phyloP scores from a whole-genome alignment of 1,140 invertebrate genomes.

The Palaemon carinicauda region DNA sequence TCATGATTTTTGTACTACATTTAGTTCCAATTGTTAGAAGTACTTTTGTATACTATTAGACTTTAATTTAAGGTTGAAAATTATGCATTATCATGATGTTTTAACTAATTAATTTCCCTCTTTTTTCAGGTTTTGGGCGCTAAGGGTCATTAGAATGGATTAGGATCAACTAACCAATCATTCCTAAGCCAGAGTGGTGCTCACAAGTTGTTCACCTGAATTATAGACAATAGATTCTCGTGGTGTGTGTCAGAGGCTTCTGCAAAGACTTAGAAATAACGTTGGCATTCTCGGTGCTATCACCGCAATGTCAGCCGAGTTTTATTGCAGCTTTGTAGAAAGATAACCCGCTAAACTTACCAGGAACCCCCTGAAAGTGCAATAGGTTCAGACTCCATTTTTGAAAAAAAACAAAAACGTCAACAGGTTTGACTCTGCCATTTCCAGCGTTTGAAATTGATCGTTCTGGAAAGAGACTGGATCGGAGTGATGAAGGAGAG shows the following conservation, averaged over 20 bases:
- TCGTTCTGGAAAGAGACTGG: too few species aligned
- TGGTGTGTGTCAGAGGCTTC: not conserved
- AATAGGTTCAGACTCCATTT: too few species aligned
- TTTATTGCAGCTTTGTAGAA: not conserved
- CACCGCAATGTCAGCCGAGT: not conserved
- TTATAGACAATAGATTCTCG: not conserved
- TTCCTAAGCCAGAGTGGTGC: not conserved
- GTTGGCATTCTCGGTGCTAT: not conserved
- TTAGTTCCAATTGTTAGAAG: not conserved
- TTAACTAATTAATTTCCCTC: not conserved
- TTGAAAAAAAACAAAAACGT: too few species aligned
- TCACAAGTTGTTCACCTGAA: not conserved
- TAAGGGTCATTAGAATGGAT: not conserved
- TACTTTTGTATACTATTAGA: not conserved
- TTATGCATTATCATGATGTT: not conserved
- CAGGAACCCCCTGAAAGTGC: too few species aligned
- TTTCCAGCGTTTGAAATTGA: too few species aligned
- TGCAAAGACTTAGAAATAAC: not conserved
- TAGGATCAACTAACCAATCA: not conserved
- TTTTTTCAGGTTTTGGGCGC: not conserved
- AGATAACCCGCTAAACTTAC: too few species aligned
- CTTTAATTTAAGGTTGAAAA: not conserved
- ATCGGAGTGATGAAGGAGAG: too few species aligned
- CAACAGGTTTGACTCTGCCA: too few species aligned
- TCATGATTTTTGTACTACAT: not conserved